Conservation (phyloP, 2,113 vertebrate species). For the Oryzias curvinotus region DNA sequence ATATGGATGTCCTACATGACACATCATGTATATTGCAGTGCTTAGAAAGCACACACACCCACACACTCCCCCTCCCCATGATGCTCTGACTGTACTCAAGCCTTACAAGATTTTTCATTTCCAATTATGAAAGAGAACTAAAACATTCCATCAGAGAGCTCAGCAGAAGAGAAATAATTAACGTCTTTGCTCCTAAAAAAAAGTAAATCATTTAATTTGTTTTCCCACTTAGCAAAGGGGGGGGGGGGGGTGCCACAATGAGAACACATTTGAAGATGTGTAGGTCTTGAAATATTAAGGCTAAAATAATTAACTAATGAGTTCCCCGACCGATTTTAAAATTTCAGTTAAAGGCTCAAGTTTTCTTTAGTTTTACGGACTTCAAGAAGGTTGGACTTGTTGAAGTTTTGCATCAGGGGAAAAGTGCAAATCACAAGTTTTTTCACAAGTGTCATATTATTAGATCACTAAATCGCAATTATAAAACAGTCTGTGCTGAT, state of each 20-base stretch:
- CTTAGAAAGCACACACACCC: conserved; percentile 45
- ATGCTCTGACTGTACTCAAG: conserved; percentile 52
- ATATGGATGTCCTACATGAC: conserved; percentile 51
- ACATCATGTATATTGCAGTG: conserved; percentile 72
- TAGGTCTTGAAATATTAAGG: conserved; percentile 8
- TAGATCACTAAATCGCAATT: too few relatives aligned
- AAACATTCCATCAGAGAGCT: conserved; percentile 53
- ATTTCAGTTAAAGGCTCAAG: too few relatives aligned
- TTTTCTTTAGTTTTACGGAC: too few relatives aligned
- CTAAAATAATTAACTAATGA: conserved; percentile 16
- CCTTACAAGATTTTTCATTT: conserved; percentile 63
- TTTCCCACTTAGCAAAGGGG: conserved; percentile 39
- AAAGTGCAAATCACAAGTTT: too few relatives aligned
- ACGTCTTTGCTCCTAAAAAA: conserved; percentile 48
- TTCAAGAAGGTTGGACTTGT: too few relatives aligned
- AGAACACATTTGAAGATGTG: conserved; percentile 25
- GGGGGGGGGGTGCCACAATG: conserved; percentile 9
- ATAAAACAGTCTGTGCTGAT: too few relatives aligned
- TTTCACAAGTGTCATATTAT: too few relatives aligned
- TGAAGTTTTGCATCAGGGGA: too few relatives aligned
- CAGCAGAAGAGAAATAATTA: conserved; percentile 68
- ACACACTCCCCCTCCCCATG: too few relatives aligned
- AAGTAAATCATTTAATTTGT: conserved; percentile 71
- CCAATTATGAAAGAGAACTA: conserved; percentile 66
- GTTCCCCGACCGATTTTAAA: neutral